phyloP scores from a whole-genome alignment of 2,888 invertebrate species.

The Drosophila lacicola region DNA sequence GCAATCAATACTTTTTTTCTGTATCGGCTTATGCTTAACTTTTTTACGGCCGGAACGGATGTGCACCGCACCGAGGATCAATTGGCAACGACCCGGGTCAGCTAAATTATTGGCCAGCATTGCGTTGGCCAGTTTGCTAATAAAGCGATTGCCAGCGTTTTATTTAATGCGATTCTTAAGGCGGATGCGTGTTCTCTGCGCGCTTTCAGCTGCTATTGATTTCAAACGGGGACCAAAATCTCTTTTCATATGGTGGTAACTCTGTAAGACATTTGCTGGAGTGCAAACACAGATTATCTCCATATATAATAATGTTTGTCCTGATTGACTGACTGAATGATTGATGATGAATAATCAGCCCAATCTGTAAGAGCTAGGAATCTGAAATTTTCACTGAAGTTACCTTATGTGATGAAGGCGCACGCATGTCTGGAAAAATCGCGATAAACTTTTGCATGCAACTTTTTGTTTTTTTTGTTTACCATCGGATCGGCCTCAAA shows the following conservation, averaged over 20 bases:
- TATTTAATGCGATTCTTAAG: constrained; percentile 20
- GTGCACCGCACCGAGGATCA: constrained; percentile 30
- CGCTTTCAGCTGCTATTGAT: constrained; percentile 22
- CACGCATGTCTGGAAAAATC: too few species aligned
- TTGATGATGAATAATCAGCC: too few species aligned
- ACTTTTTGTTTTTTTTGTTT: too few species aligned
- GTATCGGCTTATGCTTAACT: constrained; percentile 63
- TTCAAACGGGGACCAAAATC: constrained; percentile 3
- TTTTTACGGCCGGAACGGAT: constrained; percentile 43
- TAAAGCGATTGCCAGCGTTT: constrained; percentile 40
- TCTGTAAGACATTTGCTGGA: too few species aligned
- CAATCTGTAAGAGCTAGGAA: too few species aligned
- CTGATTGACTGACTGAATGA: too few species aligned
- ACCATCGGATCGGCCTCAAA: too few species aligned
- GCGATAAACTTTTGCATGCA: too few species aligned
- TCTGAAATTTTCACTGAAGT: too few species aligned
- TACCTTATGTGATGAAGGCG: too few species aligned
- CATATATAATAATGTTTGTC: too few species aligned
- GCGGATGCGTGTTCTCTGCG: constrained; percentile 35
- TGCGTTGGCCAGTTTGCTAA: constrained; percentile 29
- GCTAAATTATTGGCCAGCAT: constrained; percentile 18
- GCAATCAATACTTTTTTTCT: constrained; percentile 74
- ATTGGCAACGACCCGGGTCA: constrained; percentile 17
- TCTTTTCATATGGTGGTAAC: background rate
- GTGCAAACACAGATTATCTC: too few species aligned